These are phyloP conservation scores for Ailurus styani DNA, from an alignment of 2,113 vertebrate species.

Conservation along the genomic window DNA sequence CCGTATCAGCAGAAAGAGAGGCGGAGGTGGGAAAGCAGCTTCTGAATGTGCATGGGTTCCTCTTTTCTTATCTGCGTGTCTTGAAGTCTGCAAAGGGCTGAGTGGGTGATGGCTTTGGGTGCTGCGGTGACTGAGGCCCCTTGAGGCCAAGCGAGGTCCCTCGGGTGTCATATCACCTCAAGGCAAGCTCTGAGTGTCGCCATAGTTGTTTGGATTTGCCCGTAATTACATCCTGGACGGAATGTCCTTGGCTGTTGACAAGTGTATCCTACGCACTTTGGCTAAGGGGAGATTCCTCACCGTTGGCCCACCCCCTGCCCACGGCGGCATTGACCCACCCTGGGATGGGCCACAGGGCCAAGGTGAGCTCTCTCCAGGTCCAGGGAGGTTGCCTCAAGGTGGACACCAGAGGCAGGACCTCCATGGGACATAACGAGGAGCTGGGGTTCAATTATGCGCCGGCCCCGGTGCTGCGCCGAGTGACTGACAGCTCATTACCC, in stretches of 20 bases:
- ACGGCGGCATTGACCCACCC: neutral
- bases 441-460: constrained; percentile 83
- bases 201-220: constrained; percentile 40
- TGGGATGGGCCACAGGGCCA: constrained; percentile 28
- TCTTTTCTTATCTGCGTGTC: neutral
- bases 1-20: neutral
- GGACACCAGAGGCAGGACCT: constrained; percentile 78
- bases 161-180: neutral
- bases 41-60: neutral
- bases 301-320: neutral
- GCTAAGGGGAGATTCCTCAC: neutral
- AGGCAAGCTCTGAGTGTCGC: neutral
- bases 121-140: neutral
- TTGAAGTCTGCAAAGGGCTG: neutral
- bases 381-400: constrained; percentile 73
- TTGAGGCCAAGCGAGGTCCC: neutral
- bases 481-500: constrained; percentile 91
- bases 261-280: neutral
- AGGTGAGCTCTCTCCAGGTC: neutral
- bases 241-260: constrained; percentile 67
- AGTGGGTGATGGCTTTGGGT: neutral
- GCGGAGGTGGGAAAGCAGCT: neutral
- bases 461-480: constrained; percentile 74
- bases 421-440: constrained; percentile 80
- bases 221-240: constrained; percentile 57